Conservation (phyloP, 2,113 vertebrate species). For the Corvus hawaiiensis region DNA sequence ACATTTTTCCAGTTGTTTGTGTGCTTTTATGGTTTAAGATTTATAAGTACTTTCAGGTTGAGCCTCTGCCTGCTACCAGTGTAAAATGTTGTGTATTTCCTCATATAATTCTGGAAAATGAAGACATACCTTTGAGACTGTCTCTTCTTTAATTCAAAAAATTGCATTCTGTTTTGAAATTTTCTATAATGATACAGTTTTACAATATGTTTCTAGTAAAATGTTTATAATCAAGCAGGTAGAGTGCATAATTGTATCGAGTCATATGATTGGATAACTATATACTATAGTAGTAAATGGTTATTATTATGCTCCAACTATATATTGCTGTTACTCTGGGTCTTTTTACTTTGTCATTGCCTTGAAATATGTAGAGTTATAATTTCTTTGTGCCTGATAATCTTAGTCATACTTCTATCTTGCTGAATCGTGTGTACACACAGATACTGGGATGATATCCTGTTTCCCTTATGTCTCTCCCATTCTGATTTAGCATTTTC, state of each 20-base stretch:
- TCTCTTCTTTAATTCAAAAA: background rate
- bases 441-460: background rate
- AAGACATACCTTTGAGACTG: background rate
- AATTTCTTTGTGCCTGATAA: background rate
- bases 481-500: background rate
- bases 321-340: background rate
- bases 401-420: background rate
- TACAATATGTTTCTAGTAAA: background rate
- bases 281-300: background rate
- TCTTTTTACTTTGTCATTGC: background rate
- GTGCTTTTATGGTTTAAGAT: background rate
- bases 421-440: background rate
- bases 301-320: background rate
- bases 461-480: background rate
- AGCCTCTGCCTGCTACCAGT: background rate
- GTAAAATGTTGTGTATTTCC: background rate
- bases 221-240: background rate
- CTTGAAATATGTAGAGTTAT: background rate
- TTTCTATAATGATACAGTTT: background rate
- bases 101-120: background rate
- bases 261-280: background rate
- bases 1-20: background rate
- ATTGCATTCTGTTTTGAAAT: background rate
- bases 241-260: background rate
- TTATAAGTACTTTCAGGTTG: background rate